phyloP scores from a whole-genome alignment of 30 jellyfish, hydroid and myxozoan genomes.

The Cassiopea andromeda region DNA sequence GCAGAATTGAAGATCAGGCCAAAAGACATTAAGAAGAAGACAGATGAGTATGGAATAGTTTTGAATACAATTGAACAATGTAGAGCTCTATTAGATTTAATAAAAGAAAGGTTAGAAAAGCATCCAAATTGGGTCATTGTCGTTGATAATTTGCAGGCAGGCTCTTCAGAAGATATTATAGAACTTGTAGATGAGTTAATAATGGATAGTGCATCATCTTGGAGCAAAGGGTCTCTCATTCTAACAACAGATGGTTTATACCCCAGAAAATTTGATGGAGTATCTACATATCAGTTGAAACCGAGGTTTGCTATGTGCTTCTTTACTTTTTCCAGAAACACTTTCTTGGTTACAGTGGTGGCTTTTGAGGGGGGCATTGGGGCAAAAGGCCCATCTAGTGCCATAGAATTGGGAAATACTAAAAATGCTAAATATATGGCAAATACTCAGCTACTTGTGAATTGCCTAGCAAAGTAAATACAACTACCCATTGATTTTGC shows the following conservation, averaged over 20 bases:
- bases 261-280: background rate
- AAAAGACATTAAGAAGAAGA: conserved; percentile 64
- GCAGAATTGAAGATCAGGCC: conserved; percentile 68
- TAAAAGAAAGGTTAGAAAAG: conserved; percentile 77
- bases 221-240: conserved; percentile 52
- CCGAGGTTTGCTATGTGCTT: conserved; percentile 37
- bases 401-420: too few relatives aligned
- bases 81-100: conserved; percentile 59
- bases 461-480: too few relatives aligned
- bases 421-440: too few relatives aligned
- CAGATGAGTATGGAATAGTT: conserved; percentile 8
- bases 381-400: too few relatives aligned
- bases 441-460: too few relatives aligned
- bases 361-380: too few relatives aligned
- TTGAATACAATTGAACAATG: conserved; percentile 48
- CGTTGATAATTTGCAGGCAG: conserved; percentile 84
- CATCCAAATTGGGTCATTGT: conserved; percentile 96
- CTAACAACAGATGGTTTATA: conserved; percentile 34
- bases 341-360: too few relatives aligned
- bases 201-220: conserved; percentile 32
- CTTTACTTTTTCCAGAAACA: background rate
- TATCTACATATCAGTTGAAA: conserved; percentile 24
- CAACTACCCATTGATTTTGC: too few relatives aligned
- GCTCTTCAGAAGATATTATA: conserved; percentile 65
- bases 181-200: conserved; percentile 36